Evolutionary conservation across 2,888 invertebrate species (phyloP), one percentile per base, ranked within the genome.

Genomic region (Allolobophora icterica): DNA sequence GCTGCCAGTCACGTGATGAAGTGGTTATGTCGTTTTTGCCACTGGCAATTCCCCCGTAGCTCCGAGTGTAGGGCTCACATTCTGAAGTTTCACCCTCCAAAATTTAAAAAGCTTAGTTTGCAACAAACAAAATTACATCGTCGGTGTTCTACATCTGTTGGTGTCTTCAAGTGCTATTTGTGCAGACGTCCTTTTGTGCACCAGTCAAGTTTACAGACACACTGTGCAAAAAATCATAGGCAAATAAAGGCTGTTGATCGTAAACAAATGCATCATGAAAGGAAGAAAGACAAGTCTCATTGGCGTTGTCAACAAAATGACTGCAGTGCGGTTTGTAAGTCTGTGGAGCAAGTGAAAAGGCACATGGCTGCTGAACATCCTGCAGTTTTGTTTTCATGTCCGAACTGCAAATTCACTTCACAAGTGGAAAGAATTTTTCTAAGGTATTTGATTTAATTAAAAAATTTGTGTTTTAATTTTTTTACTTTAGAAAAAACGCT

Each of bases 291-390:
- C 1, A 5, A 19, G 38, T 6, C 35, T 87, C 35, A 35, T 4
- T 87, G 87, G 87, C 21, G 11, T 17, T 87, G 87, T 87, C 87
- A 38, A 35, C 35, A 87, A 8, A 58, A 15, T 38, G n/a, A 90
- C 58, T 90, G 90, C 58, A 58, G 24, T 90, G 34, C 21, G 33
- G 33, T 45, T 34, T 90, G 40, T 58, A 19, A 4, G 21, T 33
- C 30, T 33, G 90, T 15, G 17, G 83, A 38, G 35, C 33, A 71
- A 17, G 34, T 90, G 45, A 90, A 71, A 33, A 71, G 30, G 24
- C 90, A 90, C 90, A 90, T 90, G 90, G 45, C 83, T 35, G 17
- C 35, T 34, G 35, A 45, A 45, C 90, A 90, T 90, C 58, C 90
- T 3, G 19, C n/a, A 2, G 38, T 90, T n/a, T 19, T 34, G 6